phyloP scores from a whole-genome alignment of 2,113 vertebrate species.

The Monarcha castaneiventris region DNA sequence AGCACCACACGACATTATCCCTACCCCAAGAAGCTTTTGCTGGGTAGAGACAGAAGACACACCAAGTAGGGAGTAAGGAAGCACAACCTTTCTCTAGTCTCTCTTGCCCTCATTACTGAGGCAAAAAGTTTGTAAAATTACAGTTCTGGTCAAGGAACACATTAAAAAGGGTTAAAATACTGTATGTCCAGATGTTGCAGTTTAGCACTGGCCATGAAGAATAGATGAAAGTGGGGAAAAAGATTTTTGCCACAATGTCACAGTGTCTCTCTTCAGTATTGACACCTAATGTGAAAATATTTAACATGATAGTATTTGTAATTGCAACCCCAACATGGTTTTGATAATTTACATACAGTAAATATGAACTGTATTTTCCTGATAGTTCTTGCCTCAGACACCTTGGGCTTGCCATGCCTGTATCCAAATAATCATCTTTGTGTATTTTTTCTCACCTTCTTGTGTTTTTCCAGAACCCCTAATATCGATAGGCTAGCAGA shows the following conservation, averaged over 20 bases:
- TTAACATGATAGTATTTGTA: neutral
- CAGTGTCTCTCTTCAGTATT: neutral
- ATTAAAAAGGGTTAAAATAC: neutral
- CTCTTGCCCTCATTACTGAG: neutral
- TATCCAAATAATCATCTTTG: neutral
- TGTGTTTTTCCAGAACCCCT: slow-evolving; percentile 76
- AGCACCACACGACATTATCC: neutral
- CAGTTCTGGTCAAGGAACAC: neutral
- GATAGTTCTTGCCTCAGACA: neutral
- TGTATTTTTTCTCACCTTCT: neutral
- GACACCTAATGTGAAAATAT: neutral
- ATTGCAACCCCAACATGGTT: neutral
- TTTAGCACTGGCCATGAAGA: neutral
- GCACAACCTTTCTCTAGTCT: neutral
- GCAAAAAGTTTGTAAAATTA: neutral
- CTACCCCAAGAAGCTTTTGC: neutral
- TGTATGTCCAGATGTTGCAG: neutral
- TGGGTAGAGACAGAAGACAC: neutral
- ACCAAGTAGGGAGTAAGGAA: neutral
- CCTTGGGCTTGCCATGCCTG: neutral
- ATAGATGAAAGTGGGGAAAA: neutral
- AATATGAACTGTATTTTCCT: neutral
- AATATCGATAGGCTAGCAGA: slow-evolving; percentile 81
- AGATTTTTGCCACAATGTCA: neutral
- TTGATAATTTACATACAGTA: neutral